phyloP scores from a whole-genome alignment of 37 sponge, comb jelly and placozoan genomes.

The Agelas oroides region DNA sequence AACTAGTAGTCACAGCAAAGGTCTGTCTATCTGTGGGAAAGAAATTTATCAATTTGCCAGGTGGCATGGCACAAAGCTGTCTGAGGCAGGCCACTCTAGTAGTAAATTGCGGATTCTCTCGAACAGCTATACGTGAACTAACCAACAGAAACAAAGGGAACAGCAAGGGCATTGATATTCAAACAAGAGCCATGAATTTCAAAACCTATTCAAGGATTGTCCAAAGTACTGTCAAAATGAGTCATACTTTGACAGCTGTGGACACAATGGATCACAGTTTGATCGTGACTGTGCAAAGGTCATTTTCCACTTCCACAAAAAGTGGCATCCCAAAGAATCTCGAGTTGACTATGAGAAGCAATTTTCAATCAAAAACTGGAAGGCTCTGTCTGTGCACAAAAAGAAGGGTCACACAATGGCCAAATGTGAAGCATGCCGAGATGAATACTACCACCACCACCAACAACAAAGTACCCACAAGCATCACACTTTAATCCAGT shows the following conservation, averaged over 20 bases:
- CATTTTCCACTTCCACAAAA: background rate
- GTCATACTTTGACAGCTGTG: background rate
- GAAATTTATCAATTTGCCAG: too few species aligned
- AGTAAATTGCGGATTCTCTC: constrained; percentile 10
- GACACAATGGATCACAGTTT: background rate
- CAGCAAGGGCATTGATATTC: background rate
- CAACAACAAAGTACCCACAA: background rate
- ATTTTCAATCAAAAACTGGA: constrained; percentile 6
- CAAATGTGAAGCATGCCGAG: constrained; percentile 12
- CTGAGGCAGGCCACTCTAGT: too few species aligned
- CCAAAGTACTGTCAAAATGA: too few species aligned
- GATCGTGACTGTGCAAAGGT: background rate
- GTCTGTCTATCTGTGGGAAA: too few species aligned
- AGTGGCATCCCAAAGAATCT: background rate
- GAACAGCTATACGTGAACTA: too few species aligned
- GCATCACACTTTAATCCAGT: background rate
- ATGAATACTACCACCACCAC: background rate
- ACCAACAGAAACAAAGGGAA: too few species aligned
- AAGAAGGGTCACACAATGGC: constrained; percentile 18
- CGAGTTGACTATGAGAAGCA: background rate
- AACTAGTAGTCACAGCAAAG: too few species aligned
- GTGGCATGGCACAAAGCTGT: too few species aligned
- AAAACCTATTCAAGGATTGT: too few species aligned
- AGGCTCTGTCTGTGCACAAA: background rate
- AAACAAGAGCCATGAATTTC: background rate